phyloP scores from a whole-genome alignment of 1,140 invertebrate genomes.

The Lordiphosa clarofinis region DNA sequence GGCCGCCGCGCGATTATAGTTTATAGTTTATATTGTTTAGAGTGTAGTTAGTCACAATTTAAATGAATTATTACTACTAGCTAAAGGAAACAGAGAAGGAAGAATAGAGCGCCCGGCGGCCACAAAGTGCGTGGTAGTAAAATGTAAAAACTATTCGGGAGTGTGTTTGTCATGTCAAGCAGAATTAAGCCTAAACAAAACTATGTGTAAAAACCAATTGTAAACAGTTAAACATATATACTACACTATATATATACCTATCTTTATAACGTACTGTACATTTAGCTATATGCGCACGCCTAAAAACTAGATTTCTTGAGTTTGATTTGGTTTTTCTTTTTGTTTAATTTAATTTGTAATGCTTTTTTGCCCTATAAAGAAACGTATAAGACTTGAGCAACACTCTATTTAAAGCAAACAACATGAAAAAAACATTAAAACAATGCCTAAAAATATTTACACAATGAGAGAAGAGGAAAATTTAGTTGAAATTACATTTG shows the following conservation, averaged over 20 bases:
- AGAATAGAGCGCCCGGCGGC: background rate
- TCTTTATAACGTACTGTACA: slow-evolving; percentile 20
- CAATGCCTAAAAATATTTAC: slow-evolving; percentile 17
- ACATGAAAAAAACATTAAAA: slow-evolving; percentile 13
- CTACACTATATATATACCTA: slow-evolving; percentile 17
- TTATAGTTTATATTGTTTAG: slow-evolving; percentile 55
- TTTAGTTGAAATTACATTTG: slow-evolving; percentile 58
- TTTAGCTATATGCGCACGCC: slow-evolving; percentile 49
- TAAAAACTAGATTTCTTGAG: slow-evolving; percentile 14
- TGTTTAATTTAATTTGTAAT: slow-evolving; percentile 52
- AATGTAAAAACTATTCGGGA: too few species aligned
- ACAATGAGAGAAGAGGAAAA: slow-evolving; percentile 26
- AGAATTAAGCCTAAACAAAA: background rate
- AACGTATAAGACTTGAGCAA: slow-evolving; percentile 76
- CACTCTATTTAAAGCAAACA: slow-evolving; percentile 50
- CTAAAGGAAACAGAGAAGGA: slow-evolving; percentile 9
- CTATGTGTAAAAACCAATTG: slow-evolving; percentile 30
- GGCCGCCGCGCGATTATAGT: slow-evolving; percentile 1
- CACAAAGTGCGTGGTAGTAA: background rate
- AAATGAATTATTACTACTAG: slow-evolving; percentile 55
- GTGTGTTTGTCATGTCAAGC: slow-evolving; percentile 1
- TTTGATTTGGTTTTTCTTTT: slow-evolving; percentile 42
- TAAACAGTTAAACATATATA: slow-evolving; percentile 31
- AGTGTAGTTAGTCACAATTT: slow-evolving; percentile 75
- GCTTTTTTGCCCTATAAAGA: slow-evolving; percentile 72